Evolutionary conservation across 2,888 invertebrate genomes (phyloP).

Genomic region (Hyppa rectilinea): DNA sequence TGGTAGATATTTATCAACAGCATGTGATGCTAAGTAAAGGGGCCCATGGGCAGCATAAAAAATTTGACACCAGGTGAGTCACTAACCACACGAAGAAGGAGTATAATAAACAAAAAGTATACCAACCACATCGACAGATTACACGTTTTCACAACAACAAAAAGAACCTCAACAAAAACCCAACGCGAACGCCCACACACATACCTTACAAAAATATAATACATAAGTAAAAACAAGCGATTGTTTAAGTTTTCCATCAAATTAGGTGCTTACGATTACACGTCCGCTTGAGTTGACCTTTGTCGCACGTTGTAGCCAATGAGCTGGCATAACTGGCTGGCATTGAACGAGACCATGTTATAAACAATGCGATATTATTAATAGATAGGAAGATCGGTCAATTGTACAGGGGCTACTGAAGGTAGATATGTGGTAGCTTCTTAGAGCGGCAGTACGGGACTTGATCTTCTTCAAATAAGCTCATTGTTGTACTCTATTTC

Average conservation of each 20-base stretch:
- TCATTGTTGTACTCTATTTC: background rate
- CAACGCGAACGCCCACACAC: background rate
- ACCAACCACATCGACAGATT: background rate
- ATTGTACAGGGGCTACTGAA: slow-evolving; percentile 27
- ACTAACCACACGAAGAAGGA: too few relatives aligned
- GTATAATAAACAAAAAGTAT: too few relatives aligned
- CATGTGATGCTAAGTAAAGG: too few relatives aligned
- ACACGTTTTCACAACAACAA: background rate
- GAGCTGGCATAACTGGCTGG: slow-evolving; percentile 56
- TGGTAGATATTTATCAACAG: too few relatives aligned
- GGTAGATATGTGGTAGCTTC: background rate
- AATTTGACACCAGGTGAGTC: too few relatives aligned
- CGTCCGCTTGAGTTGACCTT: slow-evolving; percentile 63
- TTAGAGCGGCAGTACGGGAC: background rate
- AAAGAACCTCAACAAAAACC: background rate
- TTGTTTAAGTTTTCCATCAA: slow-evolving; percentile 65
- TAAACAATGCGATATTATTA: slow-evolving; percentile 53
- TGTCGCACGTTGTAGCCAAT: slow-evolving; percentile 58
- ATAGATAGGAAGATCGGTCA: slow-evolving; percentile 38
- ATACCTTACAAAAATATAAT: background rate
- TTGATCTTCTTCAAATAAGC: background rate
- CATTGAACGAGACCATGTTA: slow-evolving; percentile 51
- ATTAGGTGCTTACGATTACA: slow-evolving; percentile 63
- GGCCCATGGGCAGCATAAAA: too few relatives aligned
- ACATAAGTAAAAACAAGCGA: slow-evolving; percentile 30